Percentiles rank a stretch among this genome's conserved stretches.
Conservation (phyloP, 2,797 vertebrate genomes). For the Oreortyx pictus region DNA sequence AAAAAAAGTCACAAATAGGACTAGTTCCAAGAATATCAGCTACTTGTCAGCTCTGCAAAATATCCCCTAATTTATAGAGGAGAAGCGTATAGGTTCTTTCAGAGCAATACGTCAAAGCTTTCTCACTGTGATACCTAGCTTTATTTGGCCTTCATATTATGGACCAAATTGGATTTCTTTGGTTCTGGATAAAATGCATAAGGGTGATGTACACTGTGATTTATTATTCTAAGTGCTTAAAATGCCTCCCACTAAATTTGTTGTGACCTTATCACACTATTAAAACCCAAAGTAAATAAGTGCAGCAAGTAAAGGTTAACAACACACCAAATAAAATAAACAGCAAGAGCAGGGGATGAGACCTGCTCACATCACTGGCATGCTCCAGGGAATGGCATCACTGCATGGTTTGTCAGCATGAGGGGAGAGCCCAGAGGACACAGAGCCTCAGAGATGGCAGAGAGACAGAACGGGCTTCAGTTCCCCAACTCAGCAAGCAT, state of each 20-base stretch:
- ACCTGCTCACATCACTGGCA: not conserved
- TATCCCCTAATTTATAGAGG: constrained; percentile 75
- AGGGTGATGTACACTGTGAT: constrained; percentile 56
- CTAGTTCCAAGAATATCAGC: constrained; percentile 70
- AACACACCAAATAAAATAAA: constrained; percentile 70
- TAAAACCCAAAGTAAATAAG: constrained; percentile 67
- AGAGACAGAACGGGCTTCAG: not conserved
- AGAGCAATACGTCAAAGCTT: constrained; percentile 70
- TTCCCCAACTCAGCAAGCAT: accelerated
- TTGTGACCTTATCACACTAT: constrained; percentile 69
- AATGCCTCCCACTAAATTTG: constrained; percentile 73
- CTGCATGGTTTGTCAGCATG: not conserved
- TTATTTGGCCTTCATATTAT: constrained; percentile 61
- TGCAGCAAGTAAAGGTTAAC: constrained; percentile 72
- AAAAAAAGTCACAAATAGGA: constrained; percentile 51
- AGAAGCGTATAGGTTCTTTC: constrained; percentile 48
- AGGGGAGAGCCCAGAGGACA: not conserved
- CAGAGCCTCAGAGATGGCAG: not conserved
- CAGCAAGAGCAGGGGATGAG: constrained; percentile 25
- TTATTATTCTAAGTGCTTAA: constrained; percentile 74
- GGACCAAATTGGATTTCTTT: constrained; percentile 76
- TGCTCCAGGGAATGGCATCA: not conserved
- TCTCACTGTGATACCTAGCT: constrained; percentile 47
- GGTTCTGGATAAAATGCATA: constrained; percentile 56
- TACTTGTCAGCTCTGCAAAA: constrained; percentile 69